Percentiles rank a stretch among this genome's conserved stretches.
These are phyloP conservation scores for Podarcis lilfordi DNA, from an alignment of 2,797 vertebrate species.

Conservation along the genomic window DNA sequence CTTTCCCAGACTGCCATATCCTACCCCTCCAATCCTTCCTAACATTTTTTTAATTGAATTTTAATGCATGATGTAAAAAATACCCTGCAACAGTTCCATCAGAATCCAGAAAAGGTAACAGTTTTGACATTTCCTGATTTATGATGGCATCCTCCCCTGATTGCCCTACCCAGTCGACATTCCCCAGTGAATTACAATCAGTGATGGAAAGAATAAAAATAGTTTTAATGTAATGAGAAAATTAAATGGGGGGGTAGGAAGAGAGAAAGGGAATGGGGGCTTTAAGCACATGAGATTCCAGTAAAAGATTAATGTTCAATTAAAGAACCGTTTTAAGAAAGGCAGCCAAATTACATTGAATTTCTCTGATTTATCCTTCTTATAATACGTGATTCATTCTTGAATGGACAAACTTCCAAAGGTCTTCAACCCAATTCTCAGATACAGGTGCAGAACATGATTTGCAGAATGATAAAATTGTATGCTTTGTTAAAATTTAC, in stretches of 20 bases:
- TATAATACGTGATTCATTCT: not conserved
- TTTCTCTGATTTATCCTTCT: not conserved
- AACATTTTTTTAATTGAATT: not conserved
- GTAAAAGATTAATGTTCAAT: conserved; percentile 2
- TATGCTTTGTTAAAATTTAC: not conserved
- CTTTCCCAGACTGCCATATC: not conserved
- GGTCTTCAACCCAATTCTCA: not conserved
- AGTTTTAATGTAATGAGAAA: conserved; percentile 16
- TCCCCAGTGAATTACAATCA: conserved; percentile 10
- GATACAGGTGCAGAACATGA: not conserved
- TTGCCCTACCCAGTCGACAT: not conserved
- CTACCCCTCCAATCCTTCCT: not conserved
- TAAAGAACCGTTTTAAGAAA: conserved; percentile 7
- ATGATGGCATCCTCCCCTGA: not conserved
- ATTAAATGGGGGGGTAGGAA: not conserved
- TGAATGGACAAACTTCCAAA: not conserved
- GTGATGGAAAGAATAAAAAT: conserved; percentile 6
- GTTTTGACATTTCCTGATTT: conserved; percentile 15
- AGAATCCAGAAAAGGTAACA: conserved; percentile 3
- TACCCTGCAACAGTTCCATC: not conserved
- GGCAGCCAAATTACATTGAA: not conserved
- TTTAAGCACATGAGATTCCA: not conserved
- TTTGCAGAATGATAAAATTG: not conserved
- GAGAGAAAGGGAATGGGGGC: not conserved
- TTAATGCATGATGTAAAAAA: not conserved